Base-by-base conservation (phyloP, 1,140 invertebrate genomes). In the Musca vetustissima region DNA sequence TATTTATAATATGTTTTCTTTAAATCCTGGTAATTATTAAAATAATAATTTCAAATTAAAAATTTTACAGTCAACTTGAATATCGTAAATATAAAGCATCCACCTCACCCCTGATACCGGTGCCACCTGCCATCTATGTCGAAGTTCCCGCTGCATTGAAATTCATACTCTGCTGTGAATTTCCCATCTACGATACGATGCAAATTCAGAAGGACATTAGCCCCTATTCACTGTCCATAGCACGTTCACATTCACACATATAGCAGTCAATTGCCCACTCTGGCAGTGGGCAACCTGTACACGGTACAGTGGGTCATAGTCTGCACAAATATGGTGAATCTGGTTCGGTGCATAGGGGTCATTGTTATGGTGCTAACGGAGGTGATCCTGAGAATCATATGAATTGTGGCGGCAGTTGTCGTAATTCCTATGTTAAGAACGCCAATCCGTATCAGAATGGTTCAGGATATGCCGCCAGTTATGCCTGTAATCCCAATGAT, bases 11-110 rank as follows among this genome's bases (percentile, higher is more conserved):
- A n/a, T n/a, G n/a, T n/a, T n/a, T n/a, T n/a, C n/a, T n/a, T n/a
- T n/a, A n/a, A n/a, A n/a, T n/a, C n/a, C n/a, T n/a, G n/a, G n/a
- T n/a, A n/a, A n/a, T n/a, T n/a, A n/a, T n/a, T n/a, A n/a, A n/a
- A n/a, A n/a, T 43, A 22, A 32, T 22, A 17, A 48, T 65, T 43
- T 43, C 28, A 3, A 28, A 3, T 64, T 55, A 19, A 4, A 50
- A 32, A 13, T n/a, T 43, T 85, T 87, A 15, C 78, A 92, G 91
- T 77, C 91, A 92, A 81, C 86, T 91, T 24, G 89, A 92, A 74
- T 97, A 97, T 84, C 86, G 91, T 67, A 89, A 90, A 73, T 97
- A 96, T 81, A 96, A 96, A 80, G 85, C 88, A 24, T 91, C 90
- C 1, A 96, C 94, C 15, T 95, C 93, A 66, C 93, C 93, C 1